Evolutionary conservation across 2,888 invertebrate species (phyloP), one percentile per base, ranked within the genome.

Genomic region (Leucozona laternaria): DNA sequence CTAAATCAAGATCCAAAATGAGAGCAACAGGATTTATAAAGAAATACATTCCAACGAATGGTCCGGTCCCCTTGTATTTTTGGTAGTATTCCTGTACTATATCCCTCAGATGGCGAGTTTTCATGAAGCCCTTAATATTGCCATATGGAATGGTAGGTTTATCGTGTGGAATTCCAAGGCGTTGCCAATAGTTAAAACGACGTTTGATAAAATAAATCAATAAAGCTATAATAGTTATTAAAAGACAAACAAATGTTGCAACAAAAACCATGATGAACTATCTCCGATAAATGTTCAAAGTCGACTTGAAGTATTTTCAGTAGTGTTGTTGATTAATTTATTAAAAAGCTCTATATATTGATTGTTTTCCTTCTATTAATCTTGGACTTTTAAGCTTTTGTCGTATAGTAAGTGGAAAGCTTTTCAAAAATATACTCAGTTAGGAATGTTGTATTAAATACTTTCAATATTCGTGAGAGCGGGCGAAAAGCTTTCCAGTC

Each of bases 11-110:
- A 37, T 88, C 90, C 62, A 90, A 58, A 1, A 91, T 60, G 0
- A 92, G 88, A 4, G 91, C 75, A 55, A 88, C 89, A 0, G 92
- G 92, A 11, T 89, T 90, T 0, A 90, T 75, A 40, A 90, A 88
- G 6, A 90, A 89, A 87, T 89, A 93, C 71, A 91, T 89, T 0
- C 92, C 92, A 0, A 87, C 89, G 57, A 90, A 90, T 0, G 92
- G 91, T 6, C 90, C 90, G 37, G 88, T 89, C 2, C 90, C 89
- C 77, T 92, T 92, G 79, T 89, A 89, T 5, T 78, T 76, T 20
- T 89, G 64, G 8, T 91, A 91, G 3, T 90, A 50, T 0, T 89
- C 88, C 55, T 89, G 82, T 20, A 90, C 89, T 50, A 90, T 90
- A 17, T 89, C 88, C 37, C 89, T 50, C 89, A n/a, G 84, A 17